Base-by-base conservation (phyloP, 2,797 vertebrate species). In the Etheostoma perlongum region DNA sequence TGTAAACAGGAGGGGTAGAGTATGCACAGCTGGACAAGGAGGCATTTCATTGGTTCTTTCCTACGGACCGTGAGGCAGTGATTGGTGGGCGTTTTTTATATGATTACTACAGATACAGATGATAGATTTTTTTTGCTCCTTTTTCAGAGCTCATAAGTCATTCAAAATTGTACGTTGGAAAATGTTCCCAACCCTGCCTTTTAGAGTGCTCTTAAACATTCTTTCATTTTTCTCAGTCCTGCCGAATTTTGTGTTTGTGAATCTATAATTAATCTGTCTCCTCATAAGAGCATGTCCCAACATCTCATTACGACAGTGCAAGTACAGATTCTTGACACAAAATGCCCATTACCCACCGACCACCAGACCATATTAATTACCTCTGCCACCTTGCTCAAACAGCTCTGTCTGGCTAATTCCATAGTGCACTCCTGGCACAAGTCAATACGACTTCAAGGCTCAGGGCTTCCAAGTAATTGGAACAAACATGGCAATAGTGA, bases 361-460 rank as follows among this genome's bases (percentile, higher is more conserved):
- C 76, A 75, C 63, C 78, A 81, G 64, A 79, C 84, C 77, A 57
- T 81, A 87, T 89, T 92, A 91, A 93, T 92, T 91, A 92, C 72
- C 0, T 33, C 83, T 78, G 81, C 79, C 79, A 80, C 85, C 76
- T 88, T 82, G 72, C 89, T 85, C 83, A 79, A 81, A 85, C 83
- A 85, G 79, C 80, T 78, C 85, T 80, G 92, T 88, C 80, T 88
- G 88, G 81, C 77, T 89, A 87, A 91, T 89, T 91, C 86, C 85
- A 86, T 74, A 64, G 87, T 87, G 85, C 89, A 85, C 86, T 85
- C 70, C 86, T 87, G 84, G 87, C 90, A 88, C 83, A 65, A 95
- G 96, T 97, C 96, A 95, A 96, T 96, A 95, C 68, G 91, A 92
- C 93, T 95, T 96, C 95, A 95, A 92, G 94, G 95, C 93, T 96